Evolutionary conservation across 2,888 invertebrate genomes (phyloP).

Genomic region (Tiliacea aurago): DNA sequence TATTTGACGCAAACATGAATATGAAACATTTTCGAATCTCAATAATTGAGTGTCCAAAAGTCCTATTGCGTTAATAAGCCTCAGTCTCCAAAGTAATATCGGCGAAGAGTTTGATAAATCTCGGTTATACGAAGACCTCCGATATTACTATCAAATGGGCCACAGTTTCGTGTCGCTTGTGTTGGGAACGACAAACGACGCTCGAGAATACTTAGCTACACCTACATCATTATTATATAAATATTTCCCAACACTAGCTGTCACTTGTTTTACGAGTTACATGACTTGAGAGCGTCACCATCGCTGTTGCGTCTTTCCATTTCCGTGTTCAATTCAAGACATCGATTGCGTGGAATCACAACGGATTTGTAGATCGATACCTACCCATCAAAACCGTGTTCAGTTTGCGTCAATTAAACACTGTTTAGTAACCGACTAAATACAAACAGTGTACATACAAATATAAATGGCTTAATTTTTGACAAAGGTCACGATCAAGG

Average conservation of each 20-base stretch:
- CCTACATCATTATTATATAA: constrained; percentile 9
- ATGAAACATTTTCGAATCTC: background rate
- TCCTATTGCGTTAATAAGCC: constrained; percentile 15
- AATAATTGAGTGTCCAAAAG: background rate
- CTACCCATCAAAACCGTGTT: background rate
- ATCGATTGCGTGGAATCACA: background rate
- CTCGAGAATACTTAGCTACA: constrained; percentile 20
- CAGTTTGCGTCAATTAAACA: background rate
- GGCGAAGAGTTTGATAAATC: constrained; percentile 25
- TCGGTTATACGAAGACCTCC: constrained; percentile 14
- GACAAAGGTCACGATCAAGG: too few species aligned
- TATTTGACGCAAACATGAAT: constrained; percentile 6
- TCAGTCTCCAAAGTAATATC: constrained; percentile 37
- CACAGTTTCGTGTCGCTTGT: constrained; percentile 8
- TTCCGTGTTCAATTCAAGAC: background rate
- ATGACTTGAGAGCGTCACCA: constrained; percentile 12
- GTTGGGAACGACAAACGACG: constrained; percentile 17
- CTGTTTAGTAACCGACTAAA: background rate
- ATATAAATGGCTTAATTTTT: too few species aligned
- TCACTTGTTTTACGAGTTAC: constrained; percentile 12
- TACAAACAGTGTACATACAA: too few species aligned
- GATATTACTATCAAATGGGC: constrained; percentile 33
- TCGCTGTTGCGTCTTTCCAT: background rate
- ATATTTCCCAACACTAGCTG: constrained; percentile 36
- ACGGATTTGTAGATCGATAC: background rate